These are phyloP conservation scores for Cuniculus paca DNA, from an alignment of 2,797 vertebrate genomes.

Conservation along the genomic window DNA sequence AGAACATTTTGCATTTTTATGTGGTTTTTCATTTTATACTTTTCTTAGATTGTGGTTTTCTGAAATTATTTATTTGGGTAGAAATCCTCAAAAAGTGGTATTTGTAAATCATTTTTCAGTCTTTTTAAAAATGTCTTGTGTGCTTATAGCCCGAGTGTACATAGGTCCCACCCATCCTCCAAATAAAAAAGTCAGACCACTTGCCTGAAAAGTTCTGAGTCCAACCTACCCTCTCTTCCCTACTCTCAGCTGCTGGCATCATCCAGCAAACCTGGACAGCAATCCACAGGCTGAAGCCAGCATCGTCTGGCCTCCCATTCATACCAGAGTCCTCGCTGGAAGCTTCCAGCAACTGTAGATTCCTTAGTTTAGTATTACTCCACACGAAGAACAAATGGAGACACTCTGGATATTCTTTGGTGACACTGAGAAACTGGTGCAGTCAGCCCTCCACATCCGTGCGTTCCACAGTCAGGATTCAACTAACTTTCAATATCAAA, in stretches of 20 bases:
- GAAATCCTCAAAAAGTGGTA: background rate
- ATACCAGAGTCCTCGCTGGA: background rate
- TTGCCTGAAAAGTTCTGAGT: background rate
- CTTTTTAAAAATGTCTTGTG: background rate
- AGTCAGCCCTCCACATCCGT: background rate
- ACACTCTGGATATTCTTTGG: background rate
- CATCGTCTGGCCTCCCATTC: background rate
- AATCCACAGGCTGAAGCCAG: background rate
- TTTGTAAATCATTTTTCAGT: background rate
- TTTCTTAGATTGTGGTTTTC: slow-evolving; percentile 50
- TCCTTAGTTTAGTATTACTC: background rate
- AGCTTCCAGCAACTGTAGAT: background rate
- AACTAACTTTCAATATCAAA: background rate
- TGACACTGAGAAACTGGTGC: background rate
- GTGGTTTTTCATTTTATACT: slow-evolving; percentile 24
- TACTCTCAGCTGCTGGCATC: background rate
- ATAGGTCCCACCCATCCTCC: background rate
- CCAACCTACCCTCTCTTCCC: background rate
- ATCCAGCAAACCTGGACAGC: background rate
- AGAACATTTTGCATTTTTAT: background rate
- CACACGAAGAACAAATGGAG: background rate
- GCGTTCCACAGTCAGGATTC: background rate
- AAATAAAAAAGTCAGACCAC: background rate
- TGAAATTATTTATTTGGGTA: slow-evolving; percentile 49
- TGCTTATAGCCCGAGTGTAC: background rate